Conservation (phyloP, 2,113 vertebrate species). For the Apodemus sylvaticus region DNA sequence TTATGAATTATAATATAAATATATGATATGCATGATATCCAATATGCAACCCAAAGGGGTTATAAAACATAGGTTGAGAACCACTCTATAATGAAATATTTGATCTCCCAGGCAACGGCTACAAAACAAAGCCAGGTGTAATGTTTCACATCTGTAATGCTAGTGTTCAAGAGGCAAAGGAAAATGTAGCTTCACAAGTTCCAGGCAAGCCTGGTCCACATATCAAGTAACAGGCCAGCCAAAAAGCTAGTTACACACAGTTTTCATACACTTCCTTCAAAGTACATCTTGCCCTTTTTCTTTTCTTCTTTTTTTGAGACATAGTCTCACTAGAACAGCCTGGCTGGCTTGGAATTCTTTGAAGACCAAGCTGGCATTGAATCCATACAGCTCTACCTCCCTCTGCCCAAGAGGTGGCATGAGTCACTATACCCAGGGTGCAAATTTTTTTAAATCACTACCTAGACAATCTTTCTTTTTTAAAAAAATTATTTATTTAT, state of each 20-base stretch:
- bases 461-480: background rate
- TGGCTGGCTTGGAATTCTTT: background rate
- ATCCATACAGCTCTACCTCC: background rate
- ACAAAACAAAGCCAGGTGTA: background rate
- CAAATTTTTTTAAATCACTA: background rate
- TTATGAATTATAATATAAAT: background rate
- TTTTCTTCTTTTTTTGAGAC: background rate
- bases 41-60: background rate
- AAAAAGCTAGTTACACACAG: background rate
- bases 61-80: background rate
- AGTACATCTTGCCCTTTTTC: background rate
- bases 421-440: background rate
- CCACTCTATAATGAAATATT: background rate
- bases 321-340: background rate
- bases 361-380: background rate
- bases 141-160: background rate
- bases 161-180: background rate
- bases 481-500: no score
- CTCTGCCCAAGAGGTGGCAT: background rate
- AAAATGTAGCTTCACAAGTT: background rate
- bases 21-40: background rate
- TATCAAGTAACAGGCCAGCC: background rate
- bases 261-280: constrained; percentile 29
- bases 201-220: background rate
- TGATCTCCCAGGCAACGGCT: background rate